phyloP scores from a whole-genome alignment of 2,113 vertebrate genomes.

The Tonatia bakeri region DNA sequence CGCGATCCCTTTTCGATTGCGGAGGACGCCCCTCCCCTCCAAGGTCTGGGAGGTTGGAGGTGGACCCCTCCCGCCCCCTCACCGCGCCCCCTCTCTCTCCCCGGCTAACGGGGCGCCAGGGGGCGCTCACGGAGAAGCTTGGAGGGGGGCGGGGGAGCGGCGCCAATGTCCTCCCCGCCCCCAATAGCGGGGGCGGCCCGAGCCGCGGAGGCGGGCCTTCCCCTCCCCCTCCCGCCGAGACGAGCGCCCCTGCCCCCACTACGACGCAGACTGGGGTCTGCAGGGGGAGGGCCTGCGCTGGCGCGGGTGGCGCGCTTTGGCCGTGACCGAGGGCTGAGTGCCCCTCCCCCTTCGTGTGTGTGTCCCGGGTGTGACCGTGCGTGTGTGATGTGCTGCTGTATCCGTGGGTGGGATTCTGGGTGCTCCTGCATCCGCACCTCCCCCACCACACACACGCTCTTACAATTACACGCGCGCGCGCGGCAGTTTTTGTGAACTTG shows the following conservation, averaged over 20 bases:
- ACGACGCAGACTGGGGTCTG: not conserved
- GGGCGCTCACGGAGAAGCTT: slow-evolving; percentile 29
- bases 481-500: slow-evolving; percentile 28
- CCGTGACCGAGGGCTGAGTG: not conserved
- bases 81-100: not conserved
- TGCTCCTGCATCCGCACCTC: not conserved
- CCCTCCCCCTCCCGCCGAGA: not conserved
- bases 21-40: not conserved
- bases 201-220: not conserved
- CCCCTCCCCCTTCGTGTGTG: slow-evolving; percentile 21
- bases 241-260: not conserved
- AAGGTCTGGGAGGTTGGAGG: not conserved
- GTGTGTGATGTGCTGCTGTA: not conserved
- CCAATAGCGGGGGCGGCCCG: slow-evolving; percentile 37
- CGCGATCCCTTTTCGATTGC: not conserved
- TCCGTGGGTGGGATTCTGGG: not conserved
- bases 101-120: not conserved
- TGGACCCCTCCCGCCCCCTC: not conserved
- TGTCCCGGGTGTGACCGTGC: slow-evolving; percentile 33
- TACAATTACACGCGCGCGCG: not conserved
- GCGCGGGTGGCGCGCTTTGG: not conserved
- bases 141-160: not conserved
- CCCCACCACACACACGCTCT: not conserved
- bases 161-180: slow-evolving; percentile 41
- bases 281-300: not conserved